These are phyloP conservation scores for Nanorana parkeri DNA, from an alignment of 2,113 vertebrate genomes.

Conservation along the genomic window DNA sequence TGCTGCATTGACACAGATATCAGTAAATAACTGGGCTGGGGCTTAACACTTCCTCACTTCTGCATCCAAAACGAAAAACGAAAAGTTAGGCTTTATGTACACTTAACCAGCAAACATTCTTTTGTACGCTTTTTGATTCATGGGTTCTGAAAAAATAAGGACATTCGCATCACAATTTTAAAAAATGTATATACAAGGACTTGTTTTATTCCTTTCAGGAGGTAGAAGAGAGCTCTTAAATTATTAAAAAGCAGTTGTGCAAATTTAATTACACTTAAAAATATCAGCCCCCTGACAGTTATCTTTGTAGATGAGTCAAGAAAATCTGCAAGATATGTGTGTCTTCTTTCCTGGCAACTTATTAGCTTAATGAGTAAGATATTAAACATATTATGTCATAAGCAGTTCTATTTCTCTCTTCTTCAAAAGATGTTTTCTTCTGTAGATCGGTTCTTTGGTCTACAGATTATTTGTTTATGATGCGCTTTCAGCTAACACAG, in stretches of 20 bases:
- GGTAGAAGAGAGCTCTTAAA: conserved; percentile 3
- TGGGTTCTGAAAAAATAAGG: neutral
- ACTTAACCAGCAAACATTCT: too few relatives aligned
- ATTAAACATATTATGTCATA: conserved; percentile 12
- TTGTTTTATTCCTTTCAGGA: neutral
- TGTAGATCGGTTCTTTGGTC: neutral
- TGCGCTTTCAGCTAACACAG: neutral
- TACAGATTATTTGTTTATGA: conserved; percentile 25
- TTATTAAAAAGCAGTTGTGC: conserved; percentile 15
- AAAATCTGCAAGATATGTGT: conserved; percentile 22
- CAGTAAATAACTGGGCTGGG: too few relatives aligned
- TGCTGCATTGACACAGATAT: too few relatives aligned
- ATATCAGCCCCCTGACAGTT: conserved; percentile 1
- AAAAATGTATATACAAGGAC: neutral
- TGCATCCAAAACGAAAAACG: too few relatives aligned
- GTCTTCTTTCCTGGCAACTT: conserved; percentile 43
- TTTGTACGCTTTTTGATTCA: too few relatives aligned
- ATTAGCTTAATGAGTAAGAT: conserved; percentile 31
- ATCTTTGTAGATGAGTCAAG: conserved; percentile 13
- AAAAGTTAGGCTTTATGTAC: too few relatives aligned
- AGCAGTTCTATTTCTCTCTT: conserved; percentile 21
- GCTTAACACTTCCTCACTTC: too few relatives aligned
- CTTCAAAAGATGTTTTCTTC: conserved; percentile 22
- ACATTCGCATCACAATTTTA: neutral
- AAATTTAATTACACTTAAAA: conserved; percentile 31